Percentiles rank a stretch among this genome's conserved stretches.
These are phyloP conservation scores for Pontoporia blainvillei DNA, from an alignment of 2,113 vertebrate species.

Conservation along the genomic window DNA sequence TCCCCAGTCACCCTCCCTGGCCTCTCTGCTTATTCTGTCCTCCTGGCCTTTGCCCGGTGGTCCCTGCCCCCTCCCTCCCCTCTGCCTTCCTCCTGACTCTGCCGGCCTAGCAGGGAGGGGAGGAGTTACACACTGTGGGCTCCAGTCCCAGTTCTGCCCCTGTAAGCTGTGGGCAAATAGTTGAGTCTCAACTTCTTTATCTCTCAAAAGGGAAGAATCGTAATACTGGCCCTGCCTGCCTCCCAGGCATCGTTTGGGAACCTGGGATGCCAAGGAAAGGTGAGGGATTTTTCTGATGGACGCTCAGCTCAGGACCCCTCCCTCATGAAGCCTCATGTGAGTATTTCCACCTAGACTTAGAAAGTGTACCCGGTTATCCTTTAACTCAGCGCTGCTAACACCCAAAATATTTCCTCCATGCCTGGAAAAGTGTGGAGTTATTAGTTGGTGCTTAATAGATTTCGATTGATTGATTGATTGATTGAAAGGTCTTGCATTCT, in stretches of 20 bases:
- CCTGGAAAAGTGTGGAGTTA: not conserved
- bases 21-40: not conserved
- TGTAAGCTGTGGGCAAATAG: not conserved
- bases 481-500: not conserved
- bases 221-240: not conserved
- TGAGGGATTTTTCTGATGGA: not conserved
- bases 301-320: not conserved
- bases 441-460: not conserved
- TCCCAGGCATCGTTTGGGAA: not conserved
- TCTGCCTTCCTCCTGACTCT: not conserved
- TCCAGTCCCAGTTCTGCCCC: not conserved
- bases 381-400: not conserved
- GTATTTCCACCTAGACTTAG: not conserved
- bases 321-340: not conserved
- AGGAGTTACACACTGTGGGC: not conserved
- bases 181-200: not conserved
- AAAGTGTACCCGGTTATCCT: not conserved
- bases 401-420: not conserved
- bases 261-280: no score
- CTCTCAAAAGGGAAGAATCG: not conserved
- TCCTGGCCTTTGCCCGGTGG: not conserved
- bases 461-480: not conserved
- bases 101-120: no score
- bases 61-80: rapidly evolving
- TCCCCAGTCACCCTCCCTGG: not conserved